phyloP scores from a whole-genome alignment of 2,888 invertebrate genomes.

The Tetrapedia diversipes region DNA sequence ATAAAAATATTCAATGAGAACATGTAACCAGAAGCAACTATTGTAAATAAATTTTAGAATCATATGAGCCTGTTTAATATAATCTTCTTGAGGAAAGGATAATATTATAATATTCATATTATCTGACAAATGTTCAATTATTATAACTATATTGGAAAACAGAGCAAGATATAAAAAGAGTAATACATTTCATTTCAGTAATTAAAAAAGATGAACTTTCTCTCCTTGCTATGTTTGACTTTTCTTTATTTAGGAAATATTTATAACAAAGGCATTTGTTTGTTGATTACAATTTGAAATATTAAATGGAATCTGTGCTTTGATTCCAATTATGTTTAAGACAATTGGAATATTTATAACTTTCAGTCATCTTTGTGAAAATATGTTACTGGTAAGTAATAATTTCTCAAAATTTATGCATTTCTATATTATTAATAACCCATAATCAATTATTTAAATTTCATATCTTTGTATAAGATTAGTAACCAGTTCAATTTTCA shows the following conservation, averaged over 20 bases:
- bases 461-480: constrained; percentile 13
- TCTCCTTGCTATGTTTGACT: constrained; percentile 46
- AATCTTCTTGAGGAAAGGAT: constrained; percentile 3
- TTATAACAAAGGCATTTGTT: constrained; percentile 47
- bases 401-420: constrained; percentile 20
- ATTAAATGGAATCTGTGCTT: constrained; percentile 35
- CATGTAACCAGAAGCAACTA: constrained; percentile 47
- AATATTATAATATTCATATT: constrained; percentile 8
- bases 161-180: constrained; percentile 48
- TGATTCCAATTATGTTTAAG: constrained; percentile 38
- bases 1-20: constrained; percentile 55
- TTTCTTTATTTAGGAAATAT: constrained; percentile 38
- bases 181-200: constrained; percentile 28
- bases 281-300: constrained; percentile 42
- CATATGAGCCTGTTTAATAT: constrained; percentile 24
- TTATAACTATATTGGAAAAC: constrained; percentile 36
- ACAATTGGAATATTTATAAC: constrained; percentile 48
- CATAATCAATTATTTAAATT: constrained; percentile 27
- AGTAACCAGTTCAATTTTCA: neutral
- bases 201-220: constrained; percentile 19
- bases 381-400: constrained; percentile 20
- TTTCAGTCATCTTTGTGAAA: constrained; percentile 47
- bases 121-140: constrained; percentile 37
- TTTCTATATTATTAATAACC: constrained; percentile 1
- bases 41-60: constrained; percentile 50